A percentile compares a stretch with the other conserved stretches of the same genome.
Conservation (phyloP, 2,888 invertebrate species). For the Megalurothrips usitatus region DNA sequence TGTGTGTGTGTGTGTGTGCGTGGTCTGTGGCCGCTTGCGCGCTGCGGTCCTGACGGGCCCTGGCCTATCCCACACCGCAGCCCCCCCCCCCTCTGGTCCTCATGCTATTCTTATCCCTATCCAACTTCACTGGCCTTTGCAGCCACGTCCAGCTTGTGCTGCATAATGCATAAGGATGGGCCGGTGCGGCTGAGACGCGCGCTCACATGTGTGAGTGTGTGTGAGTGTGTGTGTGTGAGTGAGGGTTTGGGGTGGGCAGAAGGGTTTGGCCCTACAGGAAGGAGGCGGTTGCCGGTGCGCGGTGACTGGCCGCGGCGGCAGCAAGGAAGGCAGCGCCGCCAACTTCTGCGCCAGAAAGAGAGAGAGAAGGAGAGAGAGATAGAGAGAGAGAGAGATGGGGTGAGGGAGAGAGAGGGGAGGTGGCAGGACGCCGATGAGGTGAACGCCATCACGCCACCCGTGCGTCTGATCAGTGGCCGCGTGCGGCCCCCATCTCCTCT, state of each 20-base stretch:
- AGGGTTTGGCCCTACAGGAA: neutral
- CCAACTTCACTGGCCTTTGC: neutral
- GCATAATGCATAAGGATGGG: neutral
- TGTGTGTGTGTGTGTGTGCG: no score
- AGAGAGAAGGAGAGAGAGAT: neutral
- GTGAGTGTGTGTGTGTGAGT: neutral
- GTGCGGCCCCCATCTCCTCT: neutral
- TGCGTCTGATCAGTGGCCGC: neutral
- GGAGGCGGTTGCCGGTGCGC: no score
- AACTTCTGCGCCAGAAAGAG: neutral
- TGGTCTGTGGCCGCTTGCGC: neutral
- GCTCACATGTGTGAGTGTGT: neutral
- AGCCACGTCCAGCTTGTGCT: neutral
- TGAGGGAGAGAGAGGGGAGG: no score
- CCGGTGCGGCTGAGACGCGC: no score
- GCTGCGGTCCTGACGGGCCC: neutral
- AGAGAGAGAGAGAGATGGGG: conserved; percentile 4
- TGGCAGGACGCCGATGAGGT: no score
- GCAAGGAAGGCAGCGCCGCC: neutral
- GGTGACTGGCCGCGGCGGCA: neutral
- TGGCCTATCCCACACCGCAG: neutral
- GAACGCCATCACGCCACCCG: neutral
- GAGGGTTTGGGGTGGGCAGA: neutral
- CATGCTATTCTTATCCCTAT: neutral
- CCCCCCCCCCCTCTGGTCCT: neutral